These are phyloP conservation scores for Calycopis cecrops DNA, from an alignment of 1,140 invertebrate genomes.

Conservation along the genomic window DNA sequence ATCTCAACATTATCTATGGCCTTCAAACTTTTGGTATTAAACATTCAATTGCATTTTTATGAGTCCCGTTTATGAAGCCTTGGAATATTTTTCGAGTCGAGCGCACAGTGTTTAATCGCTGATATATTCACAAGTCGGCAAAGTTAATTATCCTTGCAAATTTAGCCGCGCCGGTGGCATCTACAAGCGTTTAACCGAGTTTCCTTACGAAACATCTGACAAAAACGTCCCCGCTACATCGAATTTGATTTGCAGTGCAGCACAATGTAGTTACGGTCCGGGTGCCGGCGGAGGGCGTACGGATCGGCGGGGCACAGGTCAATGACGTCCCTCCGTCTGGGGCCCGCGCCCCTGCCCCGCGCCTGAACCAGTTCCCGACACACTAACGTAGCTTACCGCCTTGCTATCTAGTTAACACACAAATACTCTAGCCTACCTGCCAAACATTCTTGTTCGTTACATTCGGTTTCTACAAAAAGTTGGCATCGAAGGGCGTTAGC, in stretches of 20 bases:
- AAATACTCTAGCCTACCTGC: conserved; percentile 47
- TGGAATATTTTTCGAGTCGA: not conserved
- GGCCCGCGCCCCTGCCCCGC: conserved; percentile 41
- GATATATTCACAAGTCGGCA: conserved; percentile 5
- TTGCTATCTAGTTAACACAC: conserved; percentile 56
- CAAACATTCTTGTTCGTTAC: conserved; percentile 43
- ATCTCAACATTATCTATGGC: too few species aligned
- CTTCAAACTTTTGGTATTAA: not conserved
- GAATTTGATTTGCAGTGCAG: conserved; percentile 62
- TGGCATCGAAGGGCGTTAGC: conserved; percentile 15
- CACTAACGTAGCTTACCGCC: conserved; percentile 51
- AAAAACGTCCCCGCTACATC: conserved; percentile 57
- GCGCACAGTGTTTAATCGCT: not conserved
- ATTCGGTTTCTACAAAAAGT: conserved; percentile 33
- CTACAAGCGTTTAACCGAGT: conserved; percentile 33
- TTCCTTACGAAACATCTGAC: conserved; percentile 29
- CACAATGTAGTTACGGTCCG: conserved; percentile 64
- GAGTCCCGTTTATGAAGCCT: not conserved
- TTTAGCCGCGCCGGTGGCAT: conserved; percentile 12
- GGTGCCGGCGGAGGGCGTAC: conserved; percentile 37
- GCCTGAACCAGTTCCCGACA: conserved; percentile 56
- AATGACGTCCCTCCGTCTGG: conserved; percentile 68
- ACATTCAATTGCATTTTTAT: not conserved
- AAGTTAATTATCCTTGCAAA: conserved; percentile 3
- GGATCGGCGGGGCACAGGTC: conserved; percentile 49